A percentile compares a stretch with the other conserved stretches of the same genome.
Evolutionary conservation across 2,888 invertebrate species (phyloP).

Genomic region (Amiota minor): DNA sequence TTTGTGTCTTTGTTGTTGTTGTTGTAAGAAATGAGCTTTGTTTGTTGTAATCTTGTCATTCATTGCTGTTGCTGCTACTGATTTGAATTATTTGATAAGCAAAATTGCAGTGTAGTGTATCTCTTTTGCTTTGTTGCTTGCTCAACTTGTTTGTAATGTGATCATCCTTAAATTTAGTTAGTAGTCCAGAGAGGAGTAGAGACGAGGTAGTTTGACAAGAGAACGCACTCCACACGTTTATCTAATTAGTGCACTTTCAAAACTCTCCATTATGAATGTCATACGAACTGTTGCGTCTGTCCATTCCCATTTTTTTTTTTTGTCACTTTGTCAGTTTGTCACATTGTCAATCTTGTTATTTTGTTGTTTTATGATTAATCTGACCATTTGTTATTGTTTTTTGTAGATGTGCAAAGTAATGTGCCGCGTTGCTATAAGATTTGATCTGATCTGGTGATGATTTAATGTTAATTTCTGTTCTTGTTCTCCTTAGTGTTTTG

Average conservation of each 20-base stretch:
- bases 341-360: neutral
- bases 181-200: neutral
- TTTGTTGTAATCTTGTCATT: constrained; percentile 41
- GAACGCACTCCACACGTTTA: constrained; percentile 64
- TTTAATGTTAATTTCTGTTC: no score
- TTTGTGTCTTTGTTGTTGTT: constrained; percentile 6
- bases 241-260: constrained; percentile 60
- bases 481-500: neutral
- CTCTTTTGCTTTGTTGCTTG: neutral
- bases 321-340: neutral
- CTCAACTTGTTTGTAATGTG: neutral
- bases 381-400: constrained; percentile 1
- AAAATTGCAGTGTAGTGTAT: constrained; percentile 43
- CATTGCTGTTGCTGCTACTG: constrained; percentile 42
- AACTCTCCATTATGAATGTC: constrained; percentile 40
- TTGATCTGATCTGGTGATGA: no score
- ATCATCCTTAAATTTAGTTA: no score
- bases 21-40: constrained; percentile 31
- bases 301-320: neutral
- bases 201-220: constrained; percentile 38
- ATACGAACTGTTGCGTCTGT: constrained; percentile 1
- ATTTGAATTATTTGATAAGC: constrained; percentile 58
- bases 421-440: no score
- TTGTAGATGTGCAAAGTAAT: no score
- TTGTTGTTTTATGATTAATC: constrained; percentile 16